These are phyloP conservation scores for Neoaliturus tenellus DNA, from an alignment of 2,888 invertebrate genomes.

Conservation along the genomic window DNA sequence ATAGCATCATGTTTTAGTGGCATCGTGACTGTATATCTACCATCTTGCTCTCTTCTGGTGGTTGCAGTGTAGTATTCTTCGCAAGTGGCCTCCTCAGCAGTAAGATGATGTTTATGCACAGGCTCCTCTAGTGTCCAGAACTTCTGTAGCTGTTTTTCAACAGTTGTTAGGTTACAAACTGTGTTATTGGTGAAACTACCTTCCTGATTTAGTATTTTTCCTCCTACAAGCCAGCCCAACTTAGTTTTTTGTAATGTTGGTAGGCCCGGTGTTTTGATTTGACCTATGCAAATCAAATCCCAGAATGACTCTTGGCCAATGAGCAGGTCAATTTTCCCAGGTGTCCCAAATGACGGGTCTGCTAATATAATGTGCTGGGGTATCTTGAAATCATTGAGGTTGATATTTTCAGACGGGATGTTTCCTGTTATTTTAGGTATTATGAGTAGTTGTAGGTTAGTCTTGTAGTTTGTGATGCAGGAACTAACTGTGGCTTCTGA, in stretches of 20 bases:
- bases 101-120: not conserved
- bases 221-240: conserved; percentile 35
- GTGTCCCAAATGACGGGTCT: conserved; percentile 12
- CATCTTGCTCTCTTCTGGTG: conserved; percentile 12
- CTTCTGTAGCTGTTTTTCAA: not conserved
- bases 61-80: conserved; percentile 6
- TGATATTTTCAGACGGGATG: not conserved
- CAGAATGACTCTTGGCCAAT: conserved; percentile 9
- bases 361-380: conserved; percentile 5
- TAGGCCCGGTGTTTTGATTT: not conserved
- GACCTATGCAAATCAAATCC: conserved; percentile 4
- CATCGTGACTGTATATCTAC: not conserved
- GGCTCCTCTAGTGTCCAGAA: conserved; percentile 30
- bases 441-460: not conserved
- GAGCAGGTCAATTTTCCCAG: conserved; percentile 3
- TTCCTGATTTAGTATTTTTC: not conserved
- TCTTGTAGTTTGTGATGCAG: conserved; percentile 14
- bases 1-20: not conserved
- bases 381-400: not conserved
- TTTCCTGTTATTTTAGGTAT: conserved; percentile 10
- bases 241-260: conserved; percentile 26
- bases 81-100: not conserved
- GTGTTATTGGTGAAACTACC: not conserved
- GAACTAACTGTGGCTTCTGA: not conserved
- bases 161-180: not conserved